Percentiles rank a stretch among this genome's conserved stretches.
phyloP scores from a whole-genome alignment of 2,797 vertebrate genomes.

The Argyrosomus regius region DNA sequence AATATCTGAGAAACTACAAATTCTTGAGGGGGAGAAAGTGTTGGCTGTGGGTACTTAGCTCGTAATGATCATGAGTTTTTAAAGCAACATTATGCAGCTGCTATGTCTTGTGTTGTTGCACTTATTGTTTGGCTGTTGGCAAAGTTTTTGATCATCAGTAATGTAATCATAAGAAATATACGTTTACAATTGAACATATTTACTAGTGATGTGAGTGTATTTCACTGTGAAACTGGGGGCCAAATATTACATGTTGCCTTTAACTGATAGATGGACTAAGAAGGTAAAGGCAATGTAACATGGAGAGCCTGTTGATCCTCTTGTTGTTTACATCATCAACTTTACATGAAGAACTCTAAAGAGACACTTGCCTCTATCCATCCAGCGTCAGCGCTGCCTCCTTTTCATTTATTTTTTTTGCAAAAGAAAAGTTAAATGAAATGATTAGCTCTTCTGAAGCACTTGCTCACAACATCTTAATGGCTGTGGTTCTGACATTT shows the following conservation, averaged over 20 bases:
- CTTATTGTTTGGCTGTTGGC: no score
- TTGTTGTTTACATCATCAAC: slow-evolving; percentile 1
- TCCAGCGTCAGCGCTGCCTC: neutral
- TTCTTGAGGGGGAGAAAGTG: neutral
- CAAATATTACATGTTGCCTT: no score
- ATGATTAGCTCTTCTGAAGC: no score
- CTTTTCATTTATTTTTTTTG: neutral
- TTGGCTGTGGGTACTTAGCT: neutral
- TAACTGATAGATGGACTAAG: neutral
- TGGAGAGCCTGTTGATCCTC: neutral
- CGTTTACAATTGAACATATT: no score
- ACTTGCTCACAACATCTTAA: no score
- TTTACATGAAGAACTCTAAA: neutral
- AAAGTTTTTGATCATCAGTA: no score
- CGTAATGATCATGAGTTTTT: slow-evolving; percentile 4
- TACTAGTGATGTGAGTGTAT: no score
- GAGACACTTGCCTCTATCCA: neutral
- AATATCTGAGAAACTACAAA: neutral
- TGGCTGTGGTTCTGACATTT: neutral
- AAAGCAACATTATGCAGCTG: neutral
- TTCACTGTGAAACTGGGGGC: no score
- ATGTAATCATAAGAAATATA: no score
- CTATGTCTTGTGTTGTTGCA: no score
- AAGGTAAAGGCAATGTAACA: neutral
- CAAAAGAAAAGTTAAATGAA: no score